Conservation (phyloP, 2,888 invertebrate species). For the Lithophane semibrunnea region DNA sequence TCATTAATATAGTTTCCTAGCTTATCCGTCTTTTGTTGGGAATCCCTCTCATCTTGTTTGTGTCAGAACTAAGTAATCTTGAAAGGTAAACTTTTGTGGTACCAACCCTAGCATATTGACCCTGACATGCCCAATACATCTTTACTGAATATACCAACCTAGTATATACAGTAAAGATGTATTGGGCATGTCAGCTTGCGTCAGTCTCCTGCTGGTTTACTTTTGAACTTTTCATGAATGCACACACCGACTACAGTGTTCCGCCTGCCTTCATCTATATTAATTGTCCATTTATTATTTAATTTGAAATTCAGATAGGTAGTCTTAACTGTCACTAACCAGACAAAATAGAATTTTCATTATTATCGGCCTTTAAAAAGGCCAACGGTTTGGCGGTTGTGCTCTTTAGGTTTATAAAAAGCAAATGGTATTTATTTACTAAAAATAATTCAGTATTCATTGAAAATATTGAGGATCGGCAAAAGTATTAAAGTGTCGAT, state of each 20-base stretch:
- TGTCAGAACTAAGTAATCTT: background rate
- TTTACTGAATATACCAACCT: no score
- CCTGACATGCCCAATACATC: no score
- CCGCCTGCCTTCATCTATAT: no score
- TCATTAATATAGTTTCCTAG: conserved; percentile 15
- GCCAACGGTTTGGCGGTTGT: no score
- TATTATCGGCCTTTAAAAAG: no score
- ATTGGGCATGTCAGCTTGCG: background rate
- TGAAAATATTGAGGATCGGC: background rate
- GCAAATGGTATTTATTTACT: background rate
- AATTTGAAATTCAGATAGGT: background rate
- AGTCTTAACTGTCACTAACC: no score
- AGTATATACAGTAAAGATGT: background rate
- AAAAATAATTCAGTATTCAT: conserved; percentile 10
- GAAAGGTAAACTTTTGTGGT: conserved; percentile 3
- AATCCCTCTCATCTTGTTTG: conserved; percentile 1
- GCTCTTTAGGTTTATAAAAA: background rate
- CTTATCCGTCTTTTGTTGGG: background rate
- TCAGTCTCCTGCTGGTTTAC: background rate
- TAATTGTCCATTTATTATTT: no score
- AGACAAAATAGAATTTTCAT: no score
- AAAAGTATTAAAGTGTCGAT: conserved; percentile 1
- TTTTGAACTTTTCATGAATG: background rate
- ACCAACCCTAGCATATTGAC: no score
- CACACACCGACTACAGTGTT: background rate